Evolutionary conservation across 2,113 vertebrate species (phyloP).

Genomic region (Urocynchramus pylzowi): DNA sequence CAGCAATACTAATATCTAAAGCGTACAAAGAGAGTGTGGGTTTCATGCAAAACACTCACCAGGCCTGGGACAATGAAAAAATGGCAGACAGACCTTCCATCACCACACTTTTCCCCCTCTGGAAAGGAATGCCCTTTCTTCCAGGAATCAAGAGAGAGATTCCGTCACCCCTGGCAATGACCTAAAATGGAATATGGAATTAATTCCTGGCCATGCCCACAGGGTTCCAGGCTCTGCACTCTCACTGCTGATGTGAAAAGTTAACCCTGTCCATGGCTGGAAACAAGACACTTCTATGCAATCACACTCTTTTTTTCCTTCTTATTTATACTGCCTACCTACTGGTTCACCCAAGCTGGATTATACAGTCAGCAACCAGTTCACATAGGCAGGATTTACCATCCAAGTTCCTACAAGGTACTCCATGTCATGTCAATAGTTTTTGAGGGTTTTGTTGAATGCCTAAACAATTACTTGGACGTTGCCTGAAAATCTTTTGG

Average conservation of each 20-base stretch:
- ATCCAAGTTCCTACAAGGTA: not conserved
- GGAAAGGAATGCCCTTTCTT: accelerated
- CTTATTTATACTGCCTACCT: not conserved
- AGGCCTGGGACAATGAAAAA: not conserved
- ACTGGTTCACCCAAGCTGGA: not conserved
- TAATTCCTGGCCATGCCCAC: not conserved
- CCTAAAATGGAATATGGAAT: not conserved
- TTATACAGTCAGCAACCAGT: not conserved
- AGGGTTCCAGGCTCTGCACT: not conserved
- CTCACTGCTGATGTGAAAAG: not conserved
- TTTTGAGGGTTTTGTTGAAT: not conserved
- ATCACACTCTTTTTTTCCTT: not conserved
- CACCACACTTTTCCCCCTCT: not conserved
- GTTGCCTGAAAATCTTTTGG: not conserved
- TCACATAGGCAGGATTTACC: not conserved
- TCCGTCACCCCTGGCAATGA: not conserved
- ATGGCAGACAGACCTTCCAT: not conserved
- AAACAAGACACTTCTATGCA: not conserved
- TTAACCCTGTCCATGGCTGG: not conserved
- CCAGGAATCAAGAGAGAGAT: not conserved
- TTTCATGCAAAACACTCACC: not conserved
- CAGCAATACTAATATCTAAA: not conserved
- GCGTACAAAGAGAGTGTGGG: not conserved
- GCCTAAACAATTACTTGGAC: not conserved
- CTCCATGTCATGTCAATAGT: not conserved